These are phyloP conservation scores for Anguilla pacifica DNA, from an alignment of 2,797 vertebrate species.

Conservation along the genomic window DNA sequence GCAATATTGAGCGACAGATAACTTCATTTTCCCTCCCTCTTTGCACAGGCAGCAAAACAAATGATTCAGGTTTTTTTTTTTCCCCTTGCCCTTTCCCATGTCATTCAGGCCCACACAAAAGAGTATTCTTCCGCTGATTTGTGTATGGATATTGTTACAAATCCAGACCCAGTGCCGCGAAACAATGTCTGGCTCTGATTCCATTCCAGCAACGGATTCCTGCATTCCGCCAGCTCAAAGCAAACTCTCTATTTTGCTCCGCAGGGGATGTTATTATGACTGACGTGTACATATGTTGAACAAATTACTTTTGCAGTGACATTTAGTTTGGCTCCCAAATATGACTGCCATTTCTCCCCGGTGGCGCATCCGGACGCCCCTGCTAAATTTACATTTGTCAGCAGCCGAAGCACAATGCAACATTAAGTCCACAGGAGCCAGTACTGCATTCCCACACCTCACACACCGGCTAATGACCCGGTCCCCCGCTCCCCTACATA, in stretches of 20 bases:
- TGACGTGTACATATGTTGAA: conserved; percentile 73
- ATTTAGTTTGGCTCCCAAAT: conserved; percentile 69
- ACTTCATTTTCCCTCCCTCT: conserved; percentile 46
- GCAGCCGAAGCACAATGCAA: conserved; percentile 60
- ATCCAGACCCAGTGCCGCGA: conserved; percentile 50
- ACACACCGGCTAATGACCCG: conserved; percentile 62
- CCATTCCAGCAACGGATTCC: conserved; percentile 53
- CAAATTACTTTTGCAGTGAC: conserved; percentile 69
- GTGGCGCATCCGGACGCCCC: conserved; percentile 58
- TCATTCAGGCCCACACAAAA: conserved; percentile 59
- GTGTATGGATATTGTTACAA: conserved; percentile 69
- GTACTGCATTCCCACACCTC: conserved; percentile 65
- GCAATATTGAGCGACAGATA: conserved; percentile 40
- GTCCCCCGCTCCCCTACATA: conserved; percentile 47
- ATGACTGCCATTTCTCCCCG: conserved; percentile 54
- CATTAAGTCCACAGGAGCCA: conserved; percentile 52
- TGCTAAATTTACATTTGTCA: conserved; percentile 72
- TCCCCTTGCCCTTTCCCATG: conserved; percentile 50
- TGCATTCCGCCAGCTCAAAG: conserved; percentile 51
- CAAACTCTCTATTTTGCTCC: conserved; percentile 49
- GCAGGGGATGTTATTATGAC: conserved; percentile 64
- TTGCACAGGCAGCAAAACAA: conserved; percentile 39
- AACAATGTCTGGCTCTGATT: conserved; percentile 63
- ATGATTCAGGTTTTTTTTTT: conserved; percentile 45
- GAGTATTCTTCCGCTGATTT: conserved; percentile 56